Conservation (phyloP, 2,113 vertebrate species). For the Emydocephalus ijimae region DNA sequence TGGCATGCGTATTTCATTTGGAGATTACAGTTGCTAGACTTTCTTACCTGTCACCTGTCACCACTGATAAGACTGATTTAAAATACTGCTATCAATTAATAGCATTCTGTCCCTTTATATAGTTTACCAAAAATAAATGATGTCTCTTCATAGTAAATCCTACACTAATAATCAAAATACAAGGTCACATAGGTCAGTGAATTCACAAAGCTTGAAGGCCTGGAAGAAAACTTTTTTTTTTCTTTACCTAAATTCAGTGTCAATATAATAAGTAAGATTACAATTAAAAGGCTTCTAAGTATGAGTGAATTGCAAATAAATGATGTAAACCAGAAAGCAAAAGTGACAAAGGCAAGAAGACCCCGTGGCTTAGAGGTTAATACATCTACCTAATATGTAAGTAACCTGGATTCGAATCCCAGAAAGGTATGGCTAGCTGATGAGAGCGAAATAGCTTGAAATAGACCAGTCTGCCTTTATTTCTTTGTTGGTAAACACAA, state of each 20-base stretch:
- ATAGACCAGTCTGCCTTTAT: no score
- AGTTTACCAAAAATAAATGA: no score
- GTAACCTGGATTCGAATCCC: no score
- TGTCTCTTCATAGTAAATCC: not conserved
- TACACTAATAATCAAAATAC: conserved; percentile 35
- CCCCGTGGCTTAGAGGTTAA: no score
- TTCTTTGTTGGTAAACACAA: no score
- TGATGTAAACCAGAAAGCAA: no score
- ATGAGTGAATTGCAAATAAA: no score
- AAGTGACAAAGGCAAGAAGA: no score
- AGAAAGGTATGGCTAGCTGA: no score
- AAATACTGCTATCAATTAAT: not conserved
- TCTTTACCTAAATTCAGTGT: conserved; percentile 55
- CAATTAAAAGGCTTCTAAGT: no score
- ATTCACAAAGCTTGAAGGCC: conserved; percentile 4
- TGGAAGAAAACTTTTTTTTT: conserved; percentile 47
- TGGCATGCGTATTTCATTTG: not conserved
- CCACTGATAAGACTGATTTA: not conserved
- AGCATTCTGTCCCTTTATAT: not conserved
- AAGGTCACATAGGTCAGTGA: conserved; percentile 10
- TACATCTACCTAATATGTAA: no score
- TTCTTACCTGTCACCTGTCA: not conserved
- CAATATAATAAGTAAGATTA: conserved; percentile 40
- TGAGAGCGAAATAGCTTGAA: no score
- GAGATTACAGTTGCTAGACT: not conserved